These are phyloP conservation scores for Pelagia noctiluca DNA, from an alignment of 30 jellyfish, hydroid and myxozoan species.

Conservation along the genomic window DNA sequence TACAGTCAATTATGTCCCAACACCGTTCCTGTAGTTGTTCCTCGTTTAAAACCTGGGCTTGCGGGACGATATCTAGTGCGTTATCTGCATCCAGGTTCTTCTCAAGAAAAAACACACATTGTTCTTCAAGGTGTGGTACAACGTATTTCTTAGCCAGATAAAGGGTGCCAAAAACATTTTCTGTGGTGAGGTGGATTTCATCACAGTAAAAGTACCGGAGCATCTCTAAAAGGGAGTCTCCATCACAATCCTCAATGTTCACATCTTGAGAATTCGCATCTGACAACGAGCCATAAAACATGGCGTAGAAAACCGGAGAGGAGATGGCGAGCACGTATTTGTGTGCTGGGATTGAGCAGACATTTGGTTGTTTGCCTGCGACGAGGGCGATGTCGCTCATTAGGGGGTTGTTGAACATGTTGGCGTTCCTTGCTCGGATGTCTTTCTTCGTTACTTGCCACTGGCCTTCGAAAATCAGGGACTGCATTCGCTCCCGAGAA, in stretches of 20 bases:
- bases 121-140: constrained; percentile 67
- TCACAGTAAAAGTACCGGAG: constrained; percentile 73
- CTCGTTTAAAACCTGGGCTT: constrained; percentile 61
- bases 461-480: constrained; percentile 56
- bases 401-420: constrained; percentile 68
- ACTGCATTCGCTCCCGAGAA: constrained; percentile 49
- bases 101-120: constrained; percentile 68
- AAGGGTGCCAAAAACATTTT: constrained; percentile 75
- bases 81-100: constrained; percentile 78
- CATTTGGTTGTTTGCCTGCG: constrained; percentile 54
- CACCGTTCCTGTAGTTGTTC: constrained; percentile 75
- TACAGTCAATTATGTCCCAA: constrained; percentile 71
- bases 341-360: constrained; percentile 65
- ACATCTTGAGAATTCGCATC: constrained; percentile 45
- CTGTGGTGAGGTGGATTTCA: constrained; percentile 62
- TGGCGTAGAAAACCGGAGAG: constrained; percentile 77
- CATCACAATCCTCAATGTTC: constrained; percentile 65
- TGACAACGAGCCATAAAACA: constrained; percentile 71
- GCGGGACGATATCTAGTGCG: constrained; percentile 75
- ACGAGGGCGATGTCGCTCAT: constrained; percentile 69
- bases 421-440: constrained; percentile 55
- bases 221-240: constrained; percentile 66
- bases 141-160: constrained; percentile 75
- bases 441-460: constrained; percentile 73
- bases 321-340: constrained; percentile 66